Evolutionary conservation across 2,888 invertebrate species (phyloP).

Genomic region (Diarsia rubi): DNA sequence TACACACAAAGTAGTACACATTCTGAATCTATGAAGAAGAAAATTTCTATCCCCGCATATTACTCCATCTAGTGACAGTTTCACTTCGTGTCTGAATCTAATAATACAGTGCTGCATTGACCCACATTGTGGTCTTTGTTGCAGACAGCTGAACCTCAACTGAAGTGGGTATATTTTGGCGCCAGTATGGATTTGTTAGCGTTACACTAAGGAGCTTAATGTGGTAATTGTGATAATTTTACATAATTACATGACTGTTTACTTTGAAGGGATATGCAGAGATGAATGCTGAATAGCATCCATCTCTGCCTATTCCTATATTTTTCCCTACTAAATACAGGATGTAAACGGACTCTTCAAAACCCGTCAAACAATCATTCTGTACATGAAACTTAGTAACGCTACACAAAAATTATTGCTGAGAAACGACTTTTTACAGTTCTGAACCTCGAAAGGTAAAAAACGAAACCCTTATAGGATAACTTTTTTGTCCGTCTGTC

Average conservation of each 20-base stretch:
- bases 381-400: no score
- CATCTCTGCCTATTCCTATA: no score
- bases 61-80: slow-evolving; percentile 30
- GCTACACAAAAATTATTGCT: no score
- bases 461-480: no score
- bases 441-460: no score
- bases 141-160: slow-evolving; percentile 39
- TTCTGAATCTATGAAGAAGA: slow-evolving; percentile 6
- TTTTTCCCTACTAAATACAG: no score
- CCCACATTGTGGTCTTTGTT: slow-evolving; percentile 45
- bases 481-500: no score
- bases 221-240: background rate
- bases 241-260: background rate
- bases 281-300: background rate
- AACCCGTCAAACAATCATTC: no score
- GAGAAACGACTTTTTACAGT: no score
- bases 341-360: no score
- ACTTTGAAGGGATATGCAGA: background rate
- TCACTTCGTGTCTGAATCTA: slow-evolving; percentile 51
- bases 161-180: slow-evolving; percentile 46
- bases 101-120: slow-evolving; percentile 53
- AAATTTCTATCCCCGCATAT: slow-evolving; percentile 29
- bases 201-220: background rate
- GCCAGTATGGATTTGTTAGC: background rate
- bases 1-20: background rate